Evolutionary conservation across 2,888 invertebrate genomes (phyloP).

Genomic region (Drosophila quinaria): DNA sequence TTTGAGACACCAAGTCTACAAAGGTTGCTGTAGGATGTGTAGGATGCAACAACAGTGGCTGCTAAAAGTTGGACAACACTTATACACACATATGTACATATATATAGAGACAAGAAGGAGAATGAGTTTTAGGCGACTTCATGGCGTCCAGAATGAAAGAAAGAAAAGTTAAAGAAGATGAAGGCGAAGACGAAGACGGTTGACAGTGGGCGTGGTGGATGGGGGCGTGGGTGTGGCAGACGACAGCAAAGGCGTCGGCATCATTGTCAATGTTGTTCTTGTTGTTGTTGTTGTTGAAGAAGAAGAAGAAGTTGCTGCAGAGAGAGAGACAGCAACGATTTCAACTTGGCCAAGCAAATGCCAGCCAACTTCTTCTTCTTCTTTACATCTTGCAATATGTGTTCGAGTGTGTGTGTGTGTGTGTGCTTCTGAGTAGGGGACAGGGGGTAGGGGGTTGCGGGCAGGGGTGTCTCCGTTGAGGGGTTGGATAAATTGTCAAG

Average conservation of each 20-base stretch:
- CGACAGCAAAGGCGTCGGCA: constrained; percentile 34
- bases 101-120: background rate
- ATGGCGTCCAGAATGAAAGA: constrained; percentile 13
- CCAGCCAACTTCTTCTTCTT: constrained; percentile 1
- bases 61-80: constrained; percentile 13
- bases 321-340: constrained; percentile 53
- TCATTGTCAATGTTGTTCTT: constrained; percentile 8
- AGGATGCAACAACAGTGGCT: constrained; percentile 14
- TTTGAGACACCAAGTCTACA: background rate
- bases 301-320: constrained; percentile 1
- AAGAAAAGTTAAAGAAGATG: background rate
- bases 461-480: constrained; percentile 7
- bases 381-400: background rate
- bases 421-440: constrained; percentile 1
- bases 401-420: background rate
- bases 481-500: constrained; percentile 66
- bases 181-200: background rate
- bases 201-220: background rate
- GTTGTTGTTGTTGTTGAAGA: background rate
- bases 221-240: constrained; percentile 8
- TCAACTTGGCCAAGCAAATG: constrained; percentile 18
- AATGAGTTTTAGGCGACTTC: constrained; percentile 21
- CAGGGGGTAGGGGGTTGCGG: constrained; percentile 2
- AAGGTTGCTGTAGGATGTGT: background rate
- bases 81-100: background rate